Conservation (phyloP, 2,113 vertebrate species). For the Oncorhynchus keta region DNA sequence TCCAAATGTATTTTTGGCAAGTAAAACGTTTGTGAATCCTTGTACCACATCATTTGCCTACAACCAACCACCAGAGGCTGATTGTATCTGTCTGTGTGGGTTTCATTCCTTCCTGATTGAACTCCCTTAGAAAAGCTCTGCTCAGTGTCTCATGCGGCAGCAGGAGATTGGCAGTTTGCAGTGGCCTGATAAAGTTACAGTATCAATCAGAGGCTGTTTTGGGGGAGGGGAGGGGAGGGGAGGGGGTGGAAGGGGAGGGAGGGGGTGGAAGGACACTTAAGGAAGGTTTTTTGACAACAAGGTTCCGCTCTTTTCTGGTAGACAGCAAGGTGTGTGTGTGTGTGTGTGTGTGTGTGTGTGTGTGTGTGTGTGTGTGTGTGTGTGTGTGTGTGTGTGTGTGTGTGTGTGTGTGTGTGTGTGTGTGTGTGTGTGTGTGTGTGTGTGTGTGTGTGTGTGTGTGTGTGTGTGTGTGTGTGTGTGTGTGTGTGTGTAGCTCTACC, state of each 20-base stretch:
- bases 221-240: conserved; percentile 32
- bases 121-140: conserved; percentile 37
- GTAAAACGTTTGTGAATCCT: background rate
- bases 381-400: conserved; percentile 27
- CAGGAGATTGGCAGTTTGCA: conserved; percentile 56
- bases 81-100: background rate
- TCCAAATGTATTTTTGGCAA: background rate
- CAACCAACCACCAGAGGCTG: background rate
- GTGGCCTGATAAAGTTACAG: conserved; percentile 51
- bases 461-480: conserved; percentile 18
- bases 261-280: background rate
- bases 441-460: conserved; percentile 29
- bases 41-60: background rate
- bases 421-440: conserved; percentile 22
- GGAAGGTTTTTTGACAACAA: background rate
- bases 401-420: conserved; percentile 18
- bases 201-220: conserved; percentile 3
- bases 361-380: conserved; percentile 26
- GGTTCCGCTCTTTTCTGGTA: background rate
- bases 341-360: conserved; percentile 23
- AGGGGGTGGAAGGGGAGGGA: conserved; percentile 14
- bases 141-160: conserved; percentile 37
- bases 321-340: conserved; percentile 13
- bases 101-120: conserved; percentile 44
- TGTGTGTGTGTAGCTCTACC: background rate